A percentile compares a stretch with the other conserved stretches of the same genome.
These are phyloP conservation scores for Salvelinus sp. DNA, from an alignment of 2,113 vertebrate species.

Conservation along the genomic window DNA sequence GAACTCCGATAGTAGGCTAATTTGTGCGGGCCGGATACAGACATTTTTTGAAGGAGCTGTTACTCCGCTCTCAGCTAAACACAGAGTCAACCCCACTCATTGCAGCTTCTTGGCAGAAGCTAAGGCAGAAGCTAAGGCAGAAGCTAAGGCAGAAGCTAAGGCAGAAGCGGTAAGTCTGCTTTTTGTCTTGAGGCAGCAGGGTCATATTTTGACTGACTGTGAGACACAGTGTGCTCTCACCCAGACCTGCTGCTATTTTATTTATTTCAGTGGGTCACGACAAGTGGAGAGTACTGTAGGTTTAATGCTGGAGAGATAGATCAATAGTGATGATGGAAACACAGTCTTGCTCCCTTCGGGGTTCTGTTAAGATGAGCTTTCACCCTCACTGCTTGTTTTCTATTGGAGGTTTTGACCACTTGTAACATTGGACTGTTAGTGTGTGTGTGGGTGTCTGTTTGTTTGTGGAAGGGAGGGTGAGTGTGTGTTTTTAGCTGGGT, in stretches of 20 bases:
- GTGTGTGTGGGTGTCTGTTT: not conserved
- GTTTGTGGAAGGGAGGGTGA: not conserved
- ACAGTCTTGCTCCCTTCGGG: not conserved
- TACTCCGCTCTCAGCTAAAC: too few relatives aligned
- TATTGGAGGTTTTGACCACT: too few relatives aligned
- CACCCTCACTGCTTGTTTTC: too few relatives aligned
- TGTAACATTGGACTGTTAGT: constrained; percentile 1
- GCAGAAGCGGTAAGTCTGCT: not conserved
- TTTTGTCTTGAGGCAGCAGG: not conserved
- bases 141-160: not conserved
- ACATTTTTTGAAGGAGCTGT: too few relatives aligned
- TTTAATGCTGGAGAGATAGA: not conserved
- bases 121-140: not conserved
- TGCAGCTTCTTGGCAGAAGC: not conserved
- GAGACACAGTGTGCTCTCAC: not conserved
- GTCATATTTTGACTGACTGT: not conserved
- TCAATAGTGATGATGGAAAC: not conserved
- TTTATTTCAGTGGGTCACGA: not conserved
- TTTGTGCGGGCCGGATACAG: too few relatives aligned
- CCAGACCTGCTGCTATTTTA: not conserved
- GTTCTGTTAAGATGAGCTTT: too few relatives aligned
- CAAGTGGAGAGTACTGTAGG: not conserved
- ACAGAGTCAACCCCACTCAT: not conserved
- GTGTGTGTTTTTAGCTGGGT: not conserved
- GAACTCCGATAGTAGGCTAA: not conserved